Percentiles rank a stretch among this genome's conserved stretches.
phyloP scores from a whole-genome alignment of 2,888 invertebrate genomes.

The Drosophila lutescens region DNA sequence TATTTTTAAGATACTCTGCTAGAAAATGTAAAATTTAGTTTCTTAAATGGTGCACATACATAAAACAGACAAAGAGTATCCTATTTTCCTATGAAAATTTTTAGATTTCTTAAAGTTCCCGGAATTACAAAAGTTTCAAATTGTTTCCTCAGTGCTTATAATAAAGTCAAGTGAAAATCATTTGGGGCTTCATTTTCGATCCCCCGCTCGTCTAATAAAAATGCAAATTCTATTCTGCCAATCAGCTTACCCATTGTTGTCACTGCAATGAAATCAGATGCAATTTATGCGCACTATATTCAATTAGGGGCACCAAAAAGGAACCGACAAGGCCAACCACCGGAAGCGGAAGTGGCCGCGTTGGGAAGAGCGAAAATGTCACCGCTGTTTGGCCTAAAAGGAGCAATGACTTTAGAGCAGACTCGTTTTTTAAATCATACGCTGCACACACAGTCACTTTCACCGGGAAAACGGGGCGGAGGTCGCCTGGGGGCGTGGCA shows the following conservation, averaged over 20 bases:
- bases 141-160: constrained; percentile 29
- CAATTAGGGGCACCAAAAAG: constrained; percentile 50
- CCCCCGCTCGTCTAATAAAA: constrained; percentile 49
- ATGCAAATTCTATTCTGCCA: constrained; percentile 63
- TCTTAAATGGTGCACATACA: no score
- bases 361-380: constrained; percentile 10
- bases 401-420: constrained; percentile 44
- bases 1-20: no score
- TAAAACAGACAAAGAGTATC: no score
- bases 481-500: not conserved
- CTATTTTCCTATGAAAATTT: no score
- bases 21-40: no score
- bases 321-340: constrained; percentile 8
- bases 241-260: constrained; percentile 52
- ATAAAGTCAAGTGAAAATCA: constrained; percentile 39
- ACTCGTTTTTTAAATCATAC: constrained; percentile 50
- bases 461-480: not conserved
- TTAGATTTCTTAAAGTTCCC: not conserved
- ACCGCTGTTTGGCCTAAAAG: constrained; percentile 32
- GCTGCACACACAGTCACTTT: constrained; percentile 29
- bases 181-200: constrained; percentile 23
- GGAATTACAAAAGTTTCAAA: not conserved
- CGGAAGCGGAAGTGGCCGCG: constrained; percentile 52
- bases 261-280: constrained; percentile 60
- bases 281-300: constrained; percentile 60